Base-by-base conservation (phyloP, 2,888 invertebrate genomes). In the Hyposoter dolosus region DNA sequence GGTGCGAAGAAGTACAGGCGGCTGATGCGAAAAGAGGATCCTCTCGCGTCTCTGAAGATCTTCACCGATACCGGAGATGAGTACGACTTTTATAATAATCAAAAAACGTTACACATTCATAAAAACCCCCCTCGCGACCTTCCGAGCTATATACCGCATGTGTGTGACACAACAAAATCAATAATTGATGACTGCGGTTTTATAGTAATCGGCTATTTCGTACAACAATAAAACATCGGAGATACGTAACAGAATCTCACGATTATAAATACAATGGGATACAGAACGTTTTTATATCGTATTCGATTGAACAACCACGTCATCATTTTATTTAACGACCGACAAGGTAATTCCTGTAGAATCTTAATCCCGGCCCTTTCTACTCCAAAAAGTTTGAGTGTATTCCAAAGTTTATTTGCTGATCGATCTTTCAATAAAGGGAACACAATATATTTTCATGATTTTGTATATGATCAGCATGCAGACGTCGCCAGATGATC, bases 31-130 rank as follows among this genome's bases (percentile, higher is more conserved):
- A 45, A 53, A 83, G 60, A 72, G 23, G 40, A 65, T 35, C 23
- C 28, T 10, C 19, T 45, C 63, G 32, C 15, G 40, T 40, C 40
- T 40, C 10, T n/a, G 69, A 65, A 84, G 66, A 80, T 87, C 85
- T 88, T 83, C 80, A 40, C 83, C 69, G 60, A 80, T 60, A 75
- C 83, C 85, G 80, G 83, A 83, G 85, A 86, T 83, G 83, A 86
- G 84, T 81, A 83, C 85, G 83, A 87, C 87, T 87, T 87, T 86
- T 83, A 82, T 88, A 84, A 87, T 85, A 77, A 87, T 78, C 82
- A 87, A 75, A 74, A 82, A 75, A 65, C 60, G 47, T n/a, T 82
- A 40, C 28, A 53, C n/a, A 68, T 65, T 47, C 43, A 47, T 40
- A 28, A 66, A 56, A n/a, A 53, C 56, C 43, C 56, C 17, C 35